These are phyloP conservation scores for Odontophorus gujanensis DNA, from an alignment of 2,113 vertebrate species.

Conservation along the genomic window DNA sequence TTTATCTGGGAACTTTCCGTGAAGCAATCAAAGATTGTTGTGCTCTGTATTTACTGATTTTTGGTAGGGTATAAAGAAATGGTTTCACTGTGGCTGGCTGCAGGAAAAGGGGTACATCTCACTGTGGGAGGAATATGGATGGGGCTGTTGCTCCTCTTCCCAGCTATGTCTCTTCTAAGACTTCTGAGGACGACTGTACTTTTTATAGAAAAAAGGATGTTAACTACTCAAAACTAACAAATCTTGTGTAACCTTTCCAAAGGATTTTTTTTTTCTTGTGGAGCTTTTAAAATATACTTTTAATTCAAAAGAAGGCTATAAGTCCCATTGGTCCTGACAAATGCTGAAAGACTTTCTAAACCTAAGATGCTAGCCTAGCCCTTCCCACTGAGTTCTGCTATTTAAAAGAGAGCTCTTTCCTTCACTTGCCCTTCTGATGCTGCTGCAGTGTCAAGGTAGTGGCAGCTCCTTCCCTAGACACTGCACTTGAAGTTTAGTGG, in stretches of 20 bases:
- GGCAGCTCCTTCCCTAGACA: background rate
- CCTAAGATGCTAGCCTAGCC: background rate
- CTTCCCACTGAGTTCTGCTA: background rate
- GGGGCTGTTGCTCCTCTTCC: background rate
- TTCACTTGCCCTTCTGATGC: background rate
- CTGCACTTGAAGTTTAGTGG: background rate
- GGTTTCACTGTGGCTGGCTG: fast-evolving
- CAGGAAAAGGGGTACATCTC: background rate
- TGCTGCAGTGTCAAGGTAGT: background rate
- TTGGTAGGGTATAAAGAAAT: fast-evolving
- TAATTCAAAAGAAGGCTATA: background rate
- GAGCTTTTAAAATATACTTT: background rate
- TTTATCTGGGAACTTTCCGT: no score
- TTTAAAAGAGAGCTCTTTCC: background rate
- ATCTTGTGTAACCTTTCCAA: background rate
- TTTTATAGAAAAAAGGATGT: background rate
- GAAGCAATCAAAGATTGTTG: background rate
- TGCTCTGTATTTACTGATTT: background rate
- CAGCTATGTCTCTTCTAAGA: background rate
- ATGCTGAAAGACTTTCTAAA: background rate
- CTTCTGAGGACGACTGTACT: background rate
- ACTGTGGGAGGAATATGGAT: fast-evolving
- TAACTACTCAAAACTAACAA: background rate
- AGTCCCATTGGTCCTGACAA: background rate
- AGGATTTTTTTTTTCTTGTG: background rate